Base-by-base conservation (phyloP, 2,797 vertebrate species). In the Podarcis siculus region DNA sequence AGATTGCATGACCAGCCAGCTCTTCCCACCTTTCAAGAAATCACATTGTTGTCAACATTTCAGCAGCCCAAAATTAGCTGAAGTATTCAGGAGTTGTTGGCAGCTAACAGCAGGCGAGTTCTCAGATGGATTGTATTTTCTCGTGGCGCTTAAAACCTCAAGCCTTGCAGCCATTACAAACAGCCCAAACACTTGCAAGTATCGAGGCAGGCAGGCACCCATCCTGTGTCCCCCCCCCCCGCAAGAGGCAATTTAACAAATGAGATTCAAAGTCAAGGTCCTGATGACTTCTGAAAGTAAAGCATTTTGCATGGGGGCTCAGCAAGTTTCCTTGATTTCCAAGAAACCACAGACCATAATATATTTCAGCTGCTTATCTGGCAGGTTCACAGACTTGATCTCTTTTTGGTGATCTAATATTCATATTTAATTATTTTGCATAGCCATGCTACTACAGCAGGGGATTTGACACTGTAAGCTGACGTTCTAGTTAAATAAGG, bases 21-120 rank as follows among this genome's bases (percentile, higher is more conserved):
- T 96, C 96, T 95, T 98, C 97, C 97, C 96, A 87, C 92, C 82
- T 98, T 97, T 97, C 97, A 82, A 98, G 97, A 98, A 98, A 98
- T 98, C 98, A 97, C 98, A 96, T 95, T 96, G 97, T 97, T 96
- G 94, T 95, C 93, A 94, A 94, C 94, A 95, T 97, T 97, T 96
- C 94, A 92, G 95, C 94, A 92, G 94, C 93, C 81, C 66, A 93
- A 96, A 97, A 96, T 96, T 96, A 98, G 97, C 97, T 97, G 96
- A 97, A 97, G 97, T 97, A 93, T 96, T 96, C 97, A 96, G 96
- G 97, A 98, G 96, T 93, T 93, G 96, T 94, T 97, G 97, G 98
- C 97, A 98, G 97, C 94, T 88, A 89, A 92, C 97, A 96, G 94
- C 91, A 92, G 94, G 93, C 78, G 30, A 85, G 45, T 93, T 82